Base-by-base conservation (phyloP, 1,140 invertebrate species). In the Drosophila gunungcola region DNA sequence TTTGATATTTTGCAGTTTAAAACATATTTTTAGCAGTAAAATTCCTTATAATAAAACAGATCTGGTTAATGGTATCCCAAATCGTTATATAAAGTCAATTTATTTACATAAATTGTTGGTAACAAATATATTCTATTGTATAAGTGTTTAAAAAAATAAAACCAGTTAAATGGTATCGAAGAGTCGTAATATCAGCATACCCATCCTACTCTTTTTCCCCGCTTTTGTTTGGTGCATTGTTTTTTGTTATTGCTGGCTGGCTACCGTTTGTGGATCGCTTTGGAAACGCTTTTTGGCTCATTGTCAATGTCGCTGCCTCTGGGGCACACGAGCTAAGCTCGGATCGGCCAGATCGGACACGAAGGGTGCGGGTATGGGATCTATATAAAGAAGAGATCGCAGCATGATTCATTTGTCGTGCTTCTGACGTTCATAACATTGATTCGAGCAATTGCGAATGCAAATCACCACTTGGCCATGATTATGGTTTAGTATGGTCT, bases 341-440 rank as follows among this genome's bases (percentile, higher is more conserved):
- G 42, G 38, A 49, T 46, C 62, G 10, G 41, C 16, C 21, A 5
- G 42, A 38, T 43, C 9, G 63, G 34, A 6, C 36, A 48, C 41
- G 25, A 25, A 53, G 65, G 41, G 36, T 11, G 13, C 36, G 12
- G 34, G 29, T 10, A 16, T 43, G 51, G 49, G 43, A 39, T 67
- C 34, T 34, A 52, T 68, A 68, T 68, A 67, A 69, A 70, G 67
- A 70, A 69, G 67, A 70, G 67, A 70, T 70, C 63, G 51, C 80
- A 62, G 64, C 80, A 73, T 90, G 84, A 89, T 84, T 89, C 84
- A 90, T 89, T 89, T 89, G 73, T 89, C 84, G 84, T 89, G 84
- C 68, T 88, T 68, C 70, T 80, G 78, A 76, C 42, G 69, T 63
- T 78, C 56, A 65, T 65, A 43, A 70, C 68, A 62, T 53, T 72